A percentile compares a stretch with the other conserved stretches of the same genome.
Evolutionary conservation across 2,797 vertebrate genomes (phyloP).

Genomic region (Acropternis orthonyx): DNA sequence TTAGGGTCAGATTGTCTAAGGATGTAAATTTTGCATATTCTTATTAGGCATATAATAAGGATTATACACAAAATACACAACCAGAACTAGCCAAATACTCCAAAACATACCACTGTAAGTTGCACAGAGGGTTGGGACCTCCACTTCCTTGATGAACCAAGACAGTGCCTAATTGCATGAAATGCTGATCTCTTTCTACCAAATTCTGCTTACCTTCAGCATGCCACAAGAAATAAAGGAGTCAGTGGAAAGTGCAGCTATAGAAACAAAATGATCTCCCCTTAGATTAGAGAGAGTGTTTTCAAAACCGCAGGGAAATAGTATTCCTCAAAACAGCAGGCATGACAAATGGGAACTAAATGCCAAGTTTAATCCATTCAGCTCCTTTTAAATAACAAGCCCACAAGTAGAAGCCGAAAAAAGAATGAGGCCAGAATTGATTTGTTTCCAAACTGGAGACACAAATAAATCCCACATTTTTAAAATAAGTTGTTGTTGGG

Average conservation of each 20-base stretch:
- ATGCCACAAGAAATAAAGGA: not conserved
- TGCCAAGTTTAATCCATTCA: not conserved
- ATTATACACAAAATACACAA: not conserved
- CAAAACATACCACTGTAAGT: not conserved
- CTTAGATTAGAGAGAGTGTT: not conserved
- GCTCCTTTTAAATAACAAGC: conserved; percentile 2
- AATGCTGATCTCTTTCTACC: not conserved
- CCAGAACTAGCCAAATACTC: not conserved
- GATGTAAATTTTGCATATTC: not conserved
- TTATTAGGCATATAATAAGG: not conserved
- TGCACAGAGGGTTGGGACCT: not conserved
- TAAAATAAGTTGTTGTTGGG: not conserved
- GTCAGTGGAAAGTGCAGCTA: not conserved
- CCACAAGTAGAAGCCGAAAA: not conserved
- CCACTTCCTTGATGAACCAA: not conserved
- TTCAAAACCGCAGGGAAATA: not conserved
- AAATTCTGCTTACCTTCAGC: not conserved
- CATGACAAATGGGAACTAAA: not conserved
- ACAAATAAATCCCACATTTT: not conserved
- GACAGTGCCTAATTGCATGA: not conserved
- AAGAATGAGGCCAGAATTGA: not conserved
- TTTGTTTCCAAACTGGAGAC: not conserved
- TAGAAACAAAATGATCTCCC: not conserved
- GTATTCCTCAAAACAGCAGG: not conserved
- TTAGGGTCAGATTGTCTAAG: not conserved